A percentile compares a stretch with the other conserved stretches of the same genome.
phyloP scores from a whole-genome alignment of 1,140 invertebrate genomes.

The Fopius arisanus region DNA sequence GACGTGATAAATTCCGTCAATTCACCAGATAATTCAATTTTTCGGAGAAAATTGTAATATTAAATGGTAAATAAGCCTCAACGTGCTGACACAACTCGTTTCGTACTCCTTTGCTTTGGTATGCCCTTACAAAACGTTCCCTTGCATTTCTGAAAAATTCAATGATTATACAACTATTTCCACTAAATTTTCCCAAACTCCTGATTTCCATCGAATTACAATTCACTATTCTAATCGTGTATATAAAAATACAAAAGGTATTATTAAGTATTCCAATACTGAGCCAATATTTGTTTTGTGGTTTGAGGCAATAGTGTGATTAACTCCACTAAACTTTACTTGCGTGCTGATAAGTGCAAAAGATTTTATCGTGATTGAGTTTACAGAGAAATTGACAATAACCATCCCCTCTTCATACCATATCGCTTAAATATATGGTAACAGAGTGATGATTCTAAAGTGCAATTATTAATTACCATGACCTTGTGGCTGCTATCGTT shows the following conservation, averaged over 20 bases:
- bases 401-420: background rate
- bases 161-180: constrained; percentile 37
- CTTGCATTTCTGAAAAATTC: constrained; percentile 63
- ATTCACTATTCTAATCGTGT: constrained; percentile 41
- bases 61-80: constrained; percentile 46
- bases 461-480: background rate
- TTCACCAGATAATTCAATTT: background rate
- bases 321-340: background rate
- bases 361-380: background rate
- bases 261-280: constrained; percentile 34
- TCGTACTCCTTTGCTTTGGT: constrained; percentile 61
- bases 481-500: background rate
- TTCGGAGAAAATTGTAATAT: constrained; percentile 6
- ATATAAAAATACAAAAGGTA: constrained; percentile 64
- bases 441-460: background rate
- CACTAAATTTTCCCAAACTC: background rate
- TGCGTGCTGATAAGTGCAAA: constrained; percentile 4
- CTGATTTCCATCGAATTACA: background rate
- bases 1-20: background rate
- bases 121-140: constrained; percentile 58
- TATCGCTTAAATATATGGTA: background rate
- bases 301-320: background rate
- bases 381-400: background rate
- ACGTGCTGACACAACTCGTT: constrained; percentile 60
- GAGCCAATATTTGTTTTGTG: constrained; percentile 16